Percentiles rank a stretch among this genome's conserved stretches.
phyloP scores from a whole-genome alignment of 2,888 invertebrate species.

The Entomobrya proxima region DNA sequence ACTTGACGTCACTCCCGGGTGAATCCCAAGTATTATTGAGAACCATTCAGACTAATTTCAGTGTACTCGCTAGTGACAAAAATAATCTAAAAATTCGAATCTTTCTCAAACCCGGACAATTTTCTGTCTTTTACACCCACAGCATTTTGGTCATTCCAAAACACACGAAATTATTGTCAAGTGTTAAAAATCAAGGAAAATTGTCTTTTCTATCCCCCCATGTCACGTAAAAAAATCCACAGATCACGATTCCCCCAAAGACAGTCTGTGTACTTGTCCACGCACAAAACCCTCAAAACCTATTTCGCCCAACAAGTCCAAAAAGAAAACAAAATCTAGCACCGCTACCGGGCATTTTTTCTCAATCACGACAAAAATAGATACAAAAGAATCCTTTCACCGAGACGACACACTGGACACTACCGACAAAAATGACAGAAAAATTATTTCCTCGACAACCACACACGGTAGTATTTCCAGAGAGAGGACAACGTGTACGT shows the following conservation, averaged over 20 bases:
- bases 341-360: constrained; percentile 10
- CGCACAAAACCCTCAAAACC: neutral
- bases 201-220: neutral
- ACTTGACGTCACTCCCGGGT: constrained; percentile 74
- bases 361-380: neutral
- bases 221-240: neutral
- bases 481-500: neutral
- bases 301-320: neutral
- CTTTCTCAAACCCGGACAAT: neutral
- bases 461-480: neutral
- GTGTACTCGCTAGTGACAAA: neutral
- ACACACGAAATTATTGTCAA: too few relatives aligned
- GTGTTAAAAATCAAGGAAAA: neutral
- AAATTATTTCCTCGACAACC: neutral
- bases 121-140: neutral
- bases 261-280: neutral
- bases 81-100: neutral
- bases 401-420: neutral
- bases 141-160: neutral
- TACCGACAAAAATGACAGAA: neutral
- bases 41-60: constrained; percentile 72
- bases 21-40: constrained; percentile 73
- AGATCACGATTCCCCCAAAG: neutral
- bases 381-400: neutral
- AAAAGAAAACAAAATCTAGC: constrained; percentile 3